A percentile compares a stretch with the other conserved stretches of the same genome.
Evolutionary conservation across 2,888 invertebrate species (phyloP).

Genomic region (Oscheius myriophilus): DNA sequence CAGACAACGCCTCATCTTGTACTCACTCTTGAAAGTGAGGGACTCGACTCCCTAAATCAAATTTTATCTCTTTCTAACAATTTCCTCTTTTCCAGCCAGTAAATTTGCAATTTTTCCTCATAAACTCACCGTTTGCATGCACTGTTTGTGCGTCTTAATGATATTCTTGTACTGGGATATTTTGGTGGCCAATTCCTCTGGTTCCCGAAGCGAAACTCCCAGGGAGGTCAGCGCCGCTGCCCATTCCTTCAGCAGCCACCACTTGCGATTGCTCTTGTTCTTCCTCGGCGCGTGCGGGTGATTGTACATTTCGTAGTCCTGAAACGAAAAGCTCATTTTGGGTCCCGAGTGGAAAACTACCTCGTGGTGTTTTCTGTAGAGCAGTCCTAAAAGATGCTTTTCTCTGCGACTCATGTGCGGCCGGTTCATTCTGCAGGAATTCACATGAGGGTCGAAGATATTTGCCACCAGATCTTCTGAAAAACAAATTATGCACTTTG

Average conservation of each 20-base stretch:
- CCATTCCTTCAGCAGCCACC: conserved; percentile 22
- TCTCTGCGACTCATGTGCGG: conserved; percentile 23
- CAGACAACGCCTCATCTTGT: conserved; percentile 8
- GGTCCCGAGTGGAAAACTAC: background rate
- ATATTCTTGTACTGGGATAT: conserved; percentile 26
- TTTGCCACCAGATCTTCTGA: too few relatives aligned
- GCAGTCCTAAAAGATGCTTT: conserved; percentile 16
- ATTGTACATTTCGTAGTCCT: conserved; percentile 18
- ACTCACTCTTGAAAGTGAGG: conserved; percentile 16
- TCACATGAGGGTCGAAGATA: background rate
- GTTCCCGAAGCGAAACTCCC: conserved; percentile 18
- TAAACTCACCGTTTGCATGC: conserved; percentile 8
- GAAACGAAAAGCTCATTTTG: background rate
- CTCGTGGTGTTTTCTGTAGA: conserved; percentile 11
- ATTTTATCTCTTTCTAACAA: background rate
- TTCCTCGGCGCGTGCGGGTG: conserved; percentile 4
- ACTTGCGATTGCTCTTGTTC: conserved; percentile 4
- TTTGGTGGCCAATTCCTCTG: conserved; percentile 24
- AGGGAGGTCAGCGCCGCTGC: background rate
- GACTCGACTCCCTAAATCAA: conserved; percentile 12
- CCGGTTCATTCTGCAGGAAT: conserved; percentile 20
- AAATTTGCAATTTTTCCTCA: too few relatives aligned
- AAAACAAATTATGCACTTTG: too few relatives aligned
- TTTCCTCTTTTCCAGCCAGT: too few relatives aligned
- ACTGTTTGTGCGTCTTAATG: conserved; percentile 21